Base-by-base conservation (phyloP, 2,797 vertebrate species). In the Acrossocheilus fasciatus region DNA sequence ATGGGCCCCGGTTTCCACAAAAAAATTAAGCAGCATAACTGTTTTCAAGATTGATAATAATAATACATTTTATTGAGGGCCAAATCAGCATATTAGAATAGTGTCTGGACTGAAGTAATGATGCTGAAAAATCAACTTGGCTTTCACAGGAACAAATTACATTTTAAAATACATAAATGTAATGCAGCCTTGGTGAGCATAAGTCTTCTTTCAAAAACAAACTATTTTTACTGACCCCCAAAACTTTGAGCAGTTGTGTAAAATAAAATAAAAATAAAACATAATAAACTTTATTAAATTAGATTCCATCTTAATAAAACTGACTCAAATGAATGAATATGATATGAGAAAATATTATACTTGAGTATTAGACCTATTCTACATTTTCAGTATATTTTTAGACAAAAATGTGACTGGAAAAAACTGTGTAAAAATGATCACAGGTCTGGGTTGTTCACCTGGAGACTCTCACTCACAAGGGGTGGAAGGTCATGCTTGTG, bases 401-500 rank as follows among this genome's bases (percentile, higher is more conserved):
- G 39, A 43, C 34, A 34, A 34, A 34, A 34, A 34, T 23, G 11
- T 70, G 39, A 70, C 10, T 68, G 4, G 4, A 45, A 43, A n/a
- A 73, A 43, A n/a, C 18, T 2, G 18, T 45, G 15, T 34, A 26
- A 23, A 76, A 54, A 77, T 43, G 10, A 77, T 75, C 41, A n/a
- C 3, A 9, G 17, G 41, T 62, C 83, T 26, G 10, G 20, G 62
- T 52, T 84, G 30, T 84, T 78, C 43, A 41, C 45, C 23, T 54
- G 23, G 30, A 69, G 66, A 34, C n/a, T n/a, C 23, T 84, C 9
- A 10, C 59, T 54, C 50, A 36, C 12, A 23, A 2, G 36, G 45
- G 52, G 62, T 50, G 64, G 47, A 80, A 80, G 73, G 57, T 7
- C 57, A 79, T 45, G 69, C 54, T 26, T 57, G 66, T 66, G 45